Base-by-base conservation (phyloP, 2,797 vertebrate species). In the Pteronotus mesoamericanus region DNA sequence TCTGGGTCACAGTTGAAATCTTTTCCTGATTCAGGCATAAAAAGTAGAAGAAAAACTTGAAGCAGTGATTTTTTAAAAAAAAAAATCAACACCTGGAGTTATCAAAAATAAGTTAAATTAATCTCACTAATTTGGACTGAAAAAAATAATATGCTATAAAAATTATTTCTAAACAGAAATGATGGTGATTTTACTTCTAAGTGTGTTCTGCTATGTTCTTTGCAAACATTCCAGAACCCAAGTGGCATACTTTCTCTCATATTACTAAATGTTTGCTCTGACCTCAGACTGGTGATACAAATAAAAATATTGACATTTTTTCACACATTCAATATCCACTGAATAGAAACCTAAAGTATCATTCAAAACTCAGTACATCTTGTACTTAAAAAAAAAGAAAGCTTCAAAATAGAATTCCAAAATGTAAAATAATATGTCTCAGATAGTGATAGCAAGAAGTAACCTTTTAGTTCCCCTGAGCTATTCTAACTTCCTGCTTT, bases 391-490 rank as follows among this genome's bases (percentile, higher is more conserved):
- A 96, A 91, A 53, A 77, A 92, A 93, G 59, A 77, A 89, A 74
- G 9, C 94, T 97, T 91, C 83, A 55, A 96, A 46, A 44, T 87
- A 96, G 21, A 4, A 79, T 94, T 64, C 74, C 93, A 93, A 93
- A 84, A 75, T 53, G 4, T 3, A 0, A 24, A 95, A 85, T 72
- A 96, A 32, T 51, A 5, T 2, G 75, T 89, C 82, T 66, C 83
- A 3, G 77, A 92, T 64, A 95, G 55, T 0, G 0, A 89, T 59
- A 96, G 51, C 78, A 89, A 97, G 83, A 95, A 55, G 69, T 79
- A 95, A 92, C 6, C 92, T 97, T 97, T 93, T 94, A 89, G 95
- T 97, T 98, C 98, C 97, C 98, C 79, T 96, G 94, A 97, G 96
- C 91, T 96, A 59, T 77, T 93, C 84, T 95, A 95, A 97, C 97